Conservation (phyloP, 2,113 vertebrate species). For the Centropus unirufus region DNA sequence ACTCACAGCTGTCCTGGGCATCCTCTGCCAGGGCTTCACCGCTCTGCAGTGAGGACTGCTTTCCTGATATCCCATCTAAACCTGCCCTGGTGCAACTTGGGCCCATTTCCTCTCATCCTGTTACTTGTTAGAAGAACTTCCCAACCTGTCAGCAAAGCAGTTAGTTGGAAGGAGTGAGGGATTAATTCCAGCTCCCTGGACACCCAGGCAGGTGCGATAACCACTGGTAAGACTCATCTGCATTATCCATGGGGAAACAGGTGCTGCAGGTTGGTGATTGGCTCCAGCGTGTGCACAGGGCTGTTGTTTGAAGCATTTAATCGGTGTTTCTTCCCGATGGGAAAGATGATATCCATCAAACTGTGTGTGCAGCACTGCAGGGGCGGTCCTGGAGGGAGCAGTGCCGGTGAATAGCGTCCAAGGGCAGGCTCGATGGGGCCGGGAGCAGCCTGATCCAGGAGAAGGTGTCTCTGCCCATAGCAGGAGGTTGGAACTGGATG, state of each 20-base stretch:
- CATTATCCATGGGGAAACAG: background rate
- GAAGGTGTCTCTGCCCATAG: too few relatives aligned
- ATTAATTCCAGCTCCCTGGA: background rate
- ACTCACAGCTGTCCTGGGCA: too few relatives aligned
- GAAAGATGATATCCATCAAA: background rate
- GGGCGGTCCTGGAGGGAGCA: background rate
- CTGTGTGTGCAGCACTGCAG: background rate
- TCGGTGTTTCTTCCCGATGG: background rate
- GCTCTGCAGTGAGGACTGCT: too few relatives aligned
- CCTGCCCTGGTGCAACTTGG: too few relatives aligned
- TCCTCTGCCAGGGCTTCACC: too few relatives aligned
- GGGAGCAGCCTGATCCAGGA: too few relatives aligned
- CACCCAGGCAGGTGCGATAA: fast-evolving
- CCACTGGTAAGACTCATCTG: background rate
- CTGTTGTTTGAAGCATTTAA: background rate
- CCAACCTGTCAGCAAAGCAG: background rate
- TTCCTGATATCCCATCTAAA: too few relatives aligned
- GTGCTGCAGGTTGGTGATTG: background rate
- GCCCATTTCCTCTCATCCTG: too few relatives aligned
- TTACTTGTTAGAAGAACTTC: background rate
- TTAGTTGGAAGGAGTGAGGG: background rate
- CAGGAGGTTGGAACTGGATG: too few relatives aligned
- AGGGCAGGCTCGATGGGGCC: too few relatives aligned
- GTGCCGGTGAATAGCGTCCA: too few relatives aligned
- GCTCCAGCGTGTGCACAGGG: background rate